phyloP scores from a whole-genome alignment of 2,797 vertebrate genomes.

The Notolepis coatsorum region DNA sequence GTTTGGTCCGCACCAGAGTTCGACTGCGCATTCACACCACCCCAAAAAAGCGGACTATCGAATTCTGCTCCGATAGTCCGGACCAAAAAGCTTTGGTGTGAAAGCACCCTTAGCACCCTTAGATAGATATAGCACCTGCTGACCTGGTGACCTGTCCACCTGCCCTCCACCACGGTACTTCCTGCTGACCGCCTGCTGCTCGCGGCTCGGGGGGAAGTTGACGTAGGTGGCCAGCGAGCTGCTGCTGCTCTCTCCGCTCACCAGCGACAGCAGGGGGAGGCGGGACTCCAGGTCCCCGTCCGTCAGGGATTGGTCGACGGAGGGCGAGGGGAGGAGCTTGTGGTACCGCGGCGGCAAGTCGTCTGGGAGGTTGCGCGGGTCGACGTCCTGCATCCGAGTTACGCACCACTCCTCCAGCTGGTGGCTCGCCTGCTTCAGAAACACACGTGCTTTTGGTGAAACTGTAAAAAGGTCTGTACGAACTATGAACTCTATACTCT shows the following conservation, averaged over 20 bases:
- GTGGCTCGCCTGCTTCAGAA: slow-evolving; percentile 77
- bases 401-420: slow-evolving; percentile 89
- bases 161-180: slow-evolving; percentile 70
- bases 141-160: slow-evolving; percentile 64
- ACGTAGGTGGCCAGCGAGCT: slow-evolving; percentile 75
- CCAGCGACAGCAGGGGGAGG: slow-evolving; percentile 56
- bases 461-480: neutral
- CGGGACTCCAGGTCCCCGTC: slow-evolving; percentile 66
- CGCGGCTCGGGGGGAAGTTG: slow-evolving; percentile 47
- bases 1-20: no score
- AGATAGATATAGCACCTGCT: no score
- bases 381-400: slow-evolving; percentile 86
- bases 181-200: slow-evolving; percentile 59
- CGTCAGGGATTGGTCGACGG: slow-evolving; percentile 78
- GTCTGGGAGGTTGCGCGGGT: slow-evolving; percentile 80
- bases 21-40: no score
- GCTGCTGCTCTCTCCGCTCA: slow-evolving; percentile 66
- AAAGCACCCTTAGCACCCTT: no score
- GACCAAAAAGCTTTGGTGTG: no score
- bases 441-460: neutral
- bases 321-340: slow-evolving; percentile 65
- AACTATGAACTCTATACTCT: no score
- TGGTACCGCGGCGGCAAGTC: slow-evolving; percentile 74
- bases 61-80: no score
- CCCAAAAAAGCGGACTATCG: no score